Evolutionary conservation across 2,113 vertebrate species (phyloP).

Genomic region (Atractosteus spatula): DNA sequence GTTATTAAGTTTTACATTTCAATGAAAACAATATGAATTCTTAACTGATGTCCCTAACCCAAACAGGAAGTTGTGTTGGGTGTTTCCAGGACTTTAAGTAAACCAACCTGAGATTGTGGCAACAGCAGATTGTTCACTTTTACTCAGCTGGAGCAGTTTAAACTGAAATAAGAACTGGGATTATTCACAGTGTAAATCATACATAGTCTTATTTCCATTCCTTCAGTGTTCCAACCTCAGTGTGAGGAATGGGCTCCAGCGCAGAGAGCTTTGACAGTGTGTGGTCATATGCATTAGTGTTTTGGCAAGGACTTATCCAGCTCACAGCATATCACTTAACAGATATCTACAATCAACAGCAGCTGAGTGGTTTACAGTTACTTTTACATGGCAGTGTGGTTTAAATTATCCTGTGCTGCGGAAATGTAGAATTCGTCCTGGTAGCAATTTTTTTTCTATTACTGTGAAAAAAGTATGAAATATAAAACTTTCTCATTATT

Average conservation of each 20-base stretch:
- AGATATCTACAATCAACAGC: conserved; percentile 18
- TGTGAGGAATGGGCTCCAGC: conserved; percentile 13
- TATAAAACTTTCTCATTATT: conserved; percentile 11
- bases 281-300: conserved; percentile 46
- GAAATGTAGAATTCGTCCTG: conserved; percentile 60
- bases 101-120: conserved; percentile 2
- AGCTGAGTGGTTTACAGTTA: conserved; percentile 54
- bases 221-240: neutral
- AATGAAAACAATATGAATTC: no score
- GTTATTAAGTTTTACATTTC: no score
- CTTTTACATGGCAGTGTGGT: conserved; percentile 52
- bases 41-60: no score
- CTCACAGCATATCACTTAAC: conserved; percentile 15
- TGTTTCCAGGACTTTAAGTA: neutral
- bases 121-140: neutral
- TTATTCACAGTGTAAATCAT: neutral
- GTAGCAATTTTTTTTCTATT: conserved; percentile 50
- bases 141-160: neutral
- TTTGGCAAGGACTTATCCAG: conserved; percentile 14
- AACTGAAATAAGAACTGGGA: conserved; percentile 1
- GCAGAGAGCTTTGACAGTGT: conserved; percentile 8
- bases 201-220: neutral
- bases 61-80: no score
- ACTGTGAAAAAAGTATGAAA: conserved; percentile 7
- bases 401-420: conserved; percentile 53